These are phyloP conservation scores for Psophia crepitans DNA, from an alignment of 2,113 vertebrate genomes.

Conservation along the genomic window DNA sequence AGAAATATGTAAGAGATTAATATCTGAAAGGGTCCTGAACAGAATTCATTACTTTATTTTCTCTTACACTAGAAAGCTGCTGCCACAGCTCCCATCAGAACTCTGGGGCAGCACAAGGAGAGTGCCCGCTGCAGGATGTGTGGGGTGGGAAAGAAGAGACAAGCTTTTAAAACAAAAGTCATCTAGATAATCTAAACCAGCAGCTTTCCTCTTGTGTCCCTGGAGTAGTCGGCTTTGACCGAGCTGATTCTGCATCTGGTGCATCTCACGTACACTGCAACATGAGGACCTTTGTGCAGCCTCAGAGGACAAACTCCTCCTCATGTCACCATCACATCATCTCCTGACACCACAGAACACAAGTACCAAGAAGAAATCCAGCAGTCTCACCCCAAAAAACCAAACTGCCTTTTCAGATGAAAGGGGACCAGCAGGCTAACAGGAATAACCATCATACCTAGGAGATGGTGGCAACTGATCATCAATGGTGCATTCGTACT, in stretches of 20 bases:
- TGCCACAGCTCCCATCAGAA: not conserved
- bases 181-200: not conserved
- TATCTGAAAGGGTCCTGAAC: not conserved
- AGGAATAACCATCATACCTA: fast-evolving
- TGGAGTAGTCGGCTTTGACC: fast-evolving
- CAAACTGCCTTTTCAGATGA: not conserved
- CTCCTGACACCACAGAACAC: fast-evolving
- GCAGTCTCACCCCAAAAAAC: fast-evolving
- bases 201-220: not conserved
- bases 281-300: not conserved
- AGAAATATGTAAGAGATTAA: not conserved
- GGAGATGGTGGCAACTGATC: fast-evolving
- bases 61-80: not conserved
- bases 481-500: fast-evolving
- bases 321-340: not conserved
- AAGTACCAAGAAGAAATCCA: not conserved
- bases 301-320: not conserved
- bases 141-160: fast-evolving
- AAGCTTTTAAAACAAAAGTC: not conserved
- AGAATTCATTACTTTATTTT: not conserved
- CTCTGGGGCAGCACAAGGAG: not conserved
- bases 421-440: not conserved
- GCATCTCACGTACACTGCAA: not conserved
- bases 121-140: not conserved
- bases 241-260: not conserved